phyloP scores from a whole-genome alignment of 1,140 invertebrate species.

The Macrobrachium nipponense region DNA sequence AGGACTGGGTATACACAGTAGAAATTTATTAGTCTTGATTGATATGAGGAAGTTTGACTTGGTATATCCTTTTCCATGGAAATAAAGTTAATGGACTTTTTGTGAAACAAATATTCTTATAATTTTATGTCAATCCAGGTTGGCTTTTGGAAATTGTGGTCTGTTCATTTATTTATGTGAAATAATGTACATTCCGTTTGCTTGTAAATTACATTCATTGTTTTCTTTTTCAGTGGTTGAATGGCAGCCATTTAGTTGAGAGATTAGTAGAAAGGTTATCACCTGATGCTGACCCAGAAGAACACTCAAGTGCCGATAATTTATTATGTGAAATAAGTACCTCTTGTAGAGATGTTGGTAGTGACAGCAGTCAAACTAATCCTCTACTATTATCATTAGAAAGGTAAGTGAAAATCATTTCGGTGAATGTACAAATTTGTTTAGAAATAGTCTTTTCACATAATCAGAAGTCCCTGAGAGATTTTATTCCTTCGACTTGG shows the following conservation, averaged over 20 bases:
- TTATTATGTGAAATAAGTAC: constrained; percentile 85
- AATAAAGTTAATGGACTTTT: too few relatives aligned
- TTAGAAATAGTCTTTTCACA: not conserved
- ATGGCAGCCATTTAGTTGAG: constrained; percentile 86
- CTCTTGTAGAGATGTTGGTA: constrained; percentile 74
- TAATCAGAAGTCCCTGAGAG: not conserved
- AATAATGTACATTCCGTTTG: not conserved
- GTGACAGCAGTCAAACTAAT: constrained; percentile 69
- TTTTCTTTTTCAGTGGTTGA: constrained; percentile 81
- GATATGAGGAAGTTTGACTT: too few relatives aligned
- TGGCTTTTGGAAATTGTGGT: not conserved
- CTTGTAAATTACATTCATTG: not conserved
- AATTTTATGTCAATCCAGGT: too few relatives aligned
- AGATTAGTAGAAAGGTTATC: constrained; percentile 81
- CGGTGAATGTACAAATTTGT: not conserved
- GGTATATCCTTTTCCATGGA: too few relatives aligned
- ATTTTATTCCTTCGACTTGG: too few relatives aligned
- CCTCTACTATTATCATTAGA: constrained; percentile 78
- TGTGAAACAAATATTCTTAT: too few relatives aligned
- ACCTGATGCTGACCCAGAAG: constrained; percentile 78
- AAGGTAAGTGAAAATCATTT: constrained; percentile 74
- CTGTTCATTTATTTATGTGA: not conserved
- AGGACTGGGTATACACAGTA: too few relatives aligned
- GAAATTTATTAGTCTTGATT: too few relatives aligned
- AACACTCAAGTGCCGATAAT: constrained; percentile 84